Evolutionary conservation across 2,888 invertebrate species (phyloP).

Genomic region (Metallyticus violacea): DNA sequence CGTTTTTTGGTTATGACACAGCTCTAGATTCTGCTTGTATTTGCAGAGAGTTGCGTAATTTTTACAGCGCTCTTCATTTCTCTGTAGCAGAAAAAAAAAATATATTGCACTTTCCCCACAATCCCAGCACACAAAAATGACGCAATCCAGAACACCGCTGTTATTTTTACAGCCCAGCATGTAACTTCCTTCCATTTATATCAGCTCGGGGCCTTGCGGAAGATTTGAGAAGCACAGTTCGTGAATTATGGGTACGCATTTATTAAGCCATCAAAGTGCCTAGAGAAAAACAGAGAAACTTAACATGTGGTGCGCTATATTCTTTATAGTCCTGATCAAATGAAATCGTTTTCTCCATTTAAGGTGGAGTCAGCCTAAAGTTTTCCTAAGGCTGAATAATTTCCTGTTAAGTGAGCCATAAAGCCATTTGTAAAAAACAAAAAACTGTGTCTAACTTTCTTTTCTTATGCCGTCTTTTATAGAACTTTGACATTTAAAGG

Average conservation of each 20-base stretch:
- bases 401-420: no score
- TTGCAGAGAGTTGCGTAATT: not conserved
- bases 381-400: not conserved
- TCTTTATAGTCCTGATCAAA: not conserved
- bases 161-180: no score
- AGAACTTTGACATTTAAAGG: no score
- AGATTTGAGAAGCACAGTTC: not conserved
- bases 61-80: not conserved
- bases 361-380: not conserved
- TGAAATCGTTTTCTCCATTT: not conserved
- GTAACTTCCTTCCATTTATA: not conserved
- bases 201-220: not conserved
- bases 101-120: not conserved
- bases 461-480: no score
- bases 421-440: not conserved
- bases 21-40: no score
- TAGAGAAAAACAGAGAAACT: not conserved
- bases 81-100: not conserved
- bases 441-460: not conserved
- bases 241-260: not conserved
- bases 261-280: not conserved
- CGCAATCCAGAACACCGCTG: not conserved
- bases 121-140: not conserved
- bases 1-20: no score
- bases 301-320: not conserved